Evolutionary conservation across 2,888 invertebrate genomes (phyloP).

Genomic region (Drepanosiphum platanoidis): DNA sequence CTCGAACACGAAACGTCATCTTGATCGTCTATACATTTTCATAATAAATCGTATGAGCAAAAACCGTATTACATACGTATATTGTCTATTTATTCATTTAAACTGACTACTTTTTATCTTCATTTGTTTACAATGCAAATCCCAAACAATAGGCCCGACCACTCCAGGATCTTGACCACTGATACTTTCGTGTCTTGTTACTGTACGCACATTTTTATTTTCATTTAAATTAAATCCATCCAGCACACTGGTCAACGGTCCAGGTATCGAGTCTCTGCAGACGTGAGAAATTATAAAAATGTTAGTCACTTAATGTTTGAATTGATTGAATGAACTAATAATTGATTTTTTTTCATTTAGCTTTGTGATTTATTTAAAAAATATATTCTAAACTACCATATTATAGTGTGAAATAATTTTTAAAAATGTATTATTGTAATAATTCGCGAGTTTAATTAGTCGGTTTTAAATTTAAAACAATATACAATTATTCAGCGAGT

Average conservation of each 20-base stretch:
- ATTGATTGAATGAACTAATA: no score
- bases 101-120: conserved; percentile 64
- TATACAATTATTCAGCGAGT: no score
- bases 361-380: no score
- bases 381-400: no score
- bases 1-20: conserved; percentile 67
- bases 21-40: conserved; percentile 66
- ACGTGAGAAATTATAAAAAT: neutral
- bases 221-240: conserved; percentile 33
- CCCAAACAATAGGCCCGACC: conserved; percentile 86
- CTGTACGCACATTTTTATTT: conserved; percentile 26
- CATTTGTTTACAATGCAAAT: conserved; percentile 75
- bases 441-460: no score
- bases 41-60: neutral
- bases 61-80: neutral
- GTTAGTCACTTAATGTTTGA: neutral
- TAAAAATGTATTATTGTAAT: no score
- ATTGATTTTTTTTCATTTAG: no score
- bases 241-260: conserved; percentile 60
- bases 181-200: conserved; percentile 76
- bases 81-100: neutral
- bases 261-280: conserved; percentile 61
- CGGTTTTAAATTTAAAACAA: no score
- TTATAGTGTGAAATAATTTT: no score
- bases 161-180: conserved; percentile 79